Evolutionary conservation across 2,888 invertebrate genomes (phyloP), one percentile per base, ranked within the genome.

Genomic region (Cataglyphis altisquamis): DNA sequence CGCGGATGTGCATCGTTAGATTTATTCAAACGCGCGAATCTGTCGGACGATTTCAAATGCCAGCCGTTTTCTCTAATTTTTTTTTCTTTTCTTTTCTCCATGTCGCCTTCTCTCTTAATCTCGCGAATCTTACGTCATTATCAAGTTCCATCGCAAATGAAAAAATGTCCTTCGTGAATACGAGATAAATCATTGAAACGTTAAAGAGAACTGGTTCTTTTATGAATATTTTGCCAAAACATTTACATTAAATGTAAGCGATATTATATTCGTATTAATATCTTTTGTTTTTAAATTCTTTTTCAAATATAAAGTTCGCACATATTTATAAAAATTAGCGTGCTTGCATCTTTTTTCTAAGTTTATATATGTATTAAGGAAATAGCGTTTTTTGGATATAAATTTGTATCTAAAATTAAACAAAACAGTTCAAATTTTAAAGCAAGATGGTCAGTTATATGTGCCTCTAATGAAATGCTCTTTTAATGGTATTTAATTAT

Each of bases 1-100:
- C 74, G 32, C 86, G 82, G 86, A 89, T 82, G 80, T 87, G 81
- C 88, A 86, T 90, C 90, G 90, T 90, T 90, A 90, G 90, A 89
- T 87, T 89, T 90, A 90, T 90, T 88, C 86, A 89, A 88, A 88
- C 85, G 64, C 75, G 85, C 83, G 89, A 88, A 89, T 86, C 86
- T 67, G 62, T 48, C 80, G 84, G 78, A 63, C 67, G 87, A 89
- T 85, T 90, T 73, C 77, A 82, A 86, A 87, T 84, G 83, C 86
- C 83, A 67, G 55, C 64, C 73, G 66, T 18, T 18, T 57, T 55
- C 21, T 67, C 55, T 60, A 62, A 21, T 83, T 55, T 36, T 52
- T 52, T 52, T 21, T 6, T 10, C 10, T n/a, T n/a, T n/a, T n/a
- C n/a, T 55, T 21, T 36, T 57, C 18, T 29, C 5, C 21, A 15